phyloP scores from a whole-genome alignment of 1,140 invertebrate genomes.

The Coelopa frigida region DNA sequence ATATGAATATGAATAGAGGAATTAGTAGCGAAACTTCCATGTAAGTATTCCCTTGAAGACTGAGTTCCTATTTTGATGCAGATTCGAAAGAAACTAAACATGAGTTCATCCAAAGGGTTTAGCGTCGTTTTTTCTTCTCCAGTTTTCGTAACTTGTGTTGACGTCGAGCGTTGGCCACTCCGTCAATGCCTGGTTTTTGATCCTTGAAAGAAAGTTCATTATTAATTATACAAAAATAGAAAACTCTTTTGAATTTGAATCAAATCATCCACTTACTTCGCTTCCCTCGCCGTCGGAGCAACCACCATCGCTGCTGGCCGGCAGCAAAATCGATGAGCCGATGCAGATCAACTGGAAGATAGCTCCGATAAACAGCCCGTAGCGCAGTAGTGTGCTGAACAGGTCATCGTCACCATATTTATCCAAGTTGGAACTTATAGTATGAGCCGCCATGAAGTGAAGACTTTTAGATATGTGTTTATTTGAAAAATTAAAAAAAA shows the following conservation, averaged over 20 bases:
- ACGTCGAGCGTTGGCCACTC: conserved; percentile 14
- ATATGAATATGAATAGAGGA: not conserved
- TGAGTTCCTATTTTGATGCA: not conserved
- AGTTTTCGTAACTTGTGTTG: conserved; percentile 38
- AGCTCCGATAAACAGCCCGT: conserved; percentile 35
- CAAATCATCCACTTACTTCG: not conserved
- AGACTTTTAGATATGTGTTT: no score
- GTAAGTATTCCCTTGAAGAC: no score
- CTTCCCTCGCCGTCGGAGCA: conserved; percentile 3
- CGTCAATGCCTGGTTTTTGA: not conserved
- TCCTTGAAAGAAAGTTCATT: not conserved
- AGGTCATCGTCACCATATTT: conserved; percentile 37
- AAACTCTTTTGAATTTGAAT: no score
- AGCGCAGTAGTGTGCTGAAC: conserved; percentile 28
- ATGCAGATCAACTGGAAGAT: conserved; percentile 37
- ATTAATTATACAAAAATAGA: not conserved
- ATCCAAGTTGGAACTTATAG: no score
- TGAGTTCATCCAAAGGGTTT: conserved; percentile 19
- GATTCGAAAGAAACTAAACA: not conserved
- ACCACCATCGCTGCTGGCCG: not conserved
- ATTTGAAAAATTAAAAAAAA: no score
- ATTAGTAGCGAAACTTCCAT: not conserved
- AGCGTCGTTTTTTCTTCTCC: conserved; percentile 40
- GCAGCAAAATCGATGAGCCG: conserved; percentile 16
- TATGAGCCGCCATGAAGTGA: no score